These are phyloP conservation scores for Lasioglossum zephyrum DNA, from an alignment of 2,888 invertebrate genomes.

Conservation along the genomic window DNA sequence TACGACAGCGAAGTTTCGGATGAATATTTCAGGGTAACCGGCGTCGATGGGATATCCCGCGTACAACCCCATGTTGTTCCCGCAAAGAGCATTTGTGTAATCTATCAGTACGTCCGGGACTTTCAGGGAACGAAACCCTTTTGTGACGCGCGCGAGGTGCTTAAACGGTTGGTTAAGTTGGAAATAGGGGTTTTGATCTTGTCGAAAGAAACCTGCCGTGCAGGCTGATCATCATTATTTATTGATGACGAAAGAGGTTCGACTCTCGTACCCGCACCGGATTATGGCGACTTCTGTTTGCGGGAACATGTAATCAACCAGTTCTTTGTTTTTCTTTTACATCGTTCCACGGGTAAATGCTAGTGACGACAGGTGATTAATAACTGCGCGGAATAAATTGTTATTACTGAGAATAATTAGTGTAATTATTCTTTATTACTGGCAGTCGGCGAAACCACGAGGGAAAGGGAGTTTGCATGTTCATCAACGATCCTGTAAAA, in stretches of 20 bases:
- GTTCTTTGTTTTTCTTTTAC: background rate
- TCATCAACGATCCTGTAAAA: background rate
- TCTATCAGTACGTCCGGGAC: conserved; percentile 77
- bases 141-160: conserved; percentile 79
- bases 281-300: background rate
- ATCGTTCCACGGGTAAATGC: background rate
- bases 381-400: background rate
- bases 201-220: background rate
- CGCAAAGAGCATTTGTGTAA: conserved; percentile 81
- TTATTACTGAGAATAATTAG: background rate
- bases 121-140: conserved; percentile 81
- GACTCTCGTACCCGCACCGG: background rate
- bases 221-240: background rate
- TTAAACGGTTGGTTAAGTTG: conserved; percentile 80
- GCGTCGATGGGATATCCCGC: conserved; percentile 45
- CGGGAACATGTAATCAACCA: background rate
- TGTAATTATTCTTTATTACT: background rate
- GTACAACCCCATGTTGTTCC: conserved; percentile 68
- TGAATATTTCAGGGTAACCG: conserved; percentile 75
- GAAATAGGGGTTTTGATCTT: conserved; percentile 62
- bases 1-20: conserved; percentile 68
- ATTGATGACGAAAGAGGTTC: background rate
- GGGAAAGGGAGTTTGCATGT: background rate
- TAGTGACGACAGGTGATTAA: background rate
- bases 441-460: background rate